Conservation (phyloP, 2,888 invertebrate genomes). For the Urechis unicinctus region DNA sequence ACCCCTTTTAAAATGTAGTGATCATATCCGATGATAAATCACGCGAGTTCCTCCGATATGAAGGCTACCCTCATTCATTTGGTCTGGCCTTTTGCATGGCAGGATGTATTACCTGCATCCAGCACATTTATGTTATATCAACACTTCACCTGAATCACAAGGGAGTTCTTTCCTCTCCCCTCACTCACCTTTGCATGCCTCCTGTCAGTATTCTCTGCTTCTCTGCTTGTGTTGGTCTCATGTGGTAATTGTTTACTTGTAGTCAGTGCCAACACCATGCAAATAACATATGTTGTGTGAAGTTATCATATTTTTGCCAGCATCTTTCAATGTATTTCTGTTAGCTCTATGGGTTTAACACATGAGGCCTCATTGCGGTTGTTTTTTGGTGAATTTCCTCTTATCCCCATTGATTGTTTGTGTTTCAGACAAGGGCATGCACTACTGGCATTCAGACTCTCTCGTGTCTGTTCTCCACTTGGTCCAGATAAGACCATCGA, state of each 20-base stretch:
- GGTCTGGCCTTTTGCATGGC: too few species aligned
- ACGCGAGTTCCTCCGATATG: too few species aligned
- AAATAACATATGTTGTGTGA: neutral
- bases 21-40: too few species aligned
- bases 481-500: slow-evolving; percentile 84
- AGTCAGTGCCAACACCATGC: neutral
- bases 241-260: neutral
- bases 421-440: slow-evolving; percentile 74
- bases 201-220: neutral
- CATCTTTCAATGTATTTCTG: neutral
- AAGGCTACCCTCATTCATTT: too few species aligned
- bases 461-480: slow-evolving; percentile 79
- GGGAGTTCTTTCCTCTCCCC: too few species aligned
- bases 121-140: too few species aligned
- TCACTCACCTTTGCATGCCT: too few species aligned
- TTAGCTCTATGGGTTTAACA: neutral
- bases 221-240: neutral
- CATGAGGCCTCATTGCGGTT: neutral
- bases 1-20: too few species aligned
- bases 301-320: too few species aligned
- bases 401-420: neutral
- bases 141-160: too few species aligned
- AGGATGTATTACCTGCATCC: too few species aligned
- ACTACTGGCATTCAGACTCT: slow-evolving; percentile 82
- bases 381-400: too few species aligned